Base-by-base conservation (phyloP, 1,140 invertebrate species). In the Anoplolepis gracilipes region DNA sequence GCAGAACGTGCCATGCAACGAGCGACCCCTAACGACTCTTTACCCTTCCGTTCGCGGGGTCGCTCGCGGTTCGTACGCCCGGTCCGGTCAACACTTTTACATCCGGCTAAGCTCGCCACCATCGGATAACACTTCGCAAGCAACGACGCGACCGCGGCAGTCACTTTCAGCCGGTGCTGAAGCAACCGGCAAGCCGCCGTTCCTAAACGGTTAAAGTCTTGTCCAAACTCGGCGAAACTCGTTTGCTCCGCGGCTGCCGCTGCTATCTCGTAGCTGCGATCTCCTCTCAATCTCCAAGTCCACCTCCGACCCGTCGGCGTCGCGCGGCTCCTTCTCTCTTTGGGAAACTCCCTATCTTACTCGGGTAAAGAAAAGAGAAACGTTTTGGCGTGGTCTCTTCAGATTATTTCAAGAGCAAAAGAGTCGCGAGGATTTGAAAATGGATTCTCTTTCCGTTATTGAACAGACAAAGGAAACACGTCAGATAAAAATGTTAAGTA, bases 211-310 rank as follows among this genome's bases (percentile, higher is more conserved):
- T 87, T 90, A 87, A 91, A 91, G 85, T 91, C 82, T 91, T 91
- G 90, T 91, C 90, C 90, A 81, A 88, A 89, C 86, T 85, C 76
- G 76, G 36, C 10, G 87, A 87, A 91, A 89, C 88, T 91, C 87
- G 90, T 91, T 91, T 91, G 90, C 89, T 84, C 82, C 61, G 53
- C 85, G 57, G 61, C 85, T 85, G 81, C 73, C 39, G 87, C 53
- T 30, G 89, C 62, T 91, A 91, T 91, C 87, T 89, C 65, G 49
- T 64, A 55, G 82, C 30, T 65, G 57, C 75, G 78, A 89, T 91
- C 90, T 89, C 65, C 61, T 79, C 70, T 85, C 88, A 57, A 57
- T 88, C 88, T 85, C 73, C 70, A n/a, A 49, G 73, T 72, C 25
- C 62, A 11, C 36, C 77, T 28, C 11, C 70, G 36, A 86, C 42